Percentiles rank a stretch among this genome's conserved stretches.
Evolutionary conservation across 30 jellyfish, hydroid and myxozoan genomes (phyloP).

Genomic region (Hydractinia symbiolongicarpus): DNA sequence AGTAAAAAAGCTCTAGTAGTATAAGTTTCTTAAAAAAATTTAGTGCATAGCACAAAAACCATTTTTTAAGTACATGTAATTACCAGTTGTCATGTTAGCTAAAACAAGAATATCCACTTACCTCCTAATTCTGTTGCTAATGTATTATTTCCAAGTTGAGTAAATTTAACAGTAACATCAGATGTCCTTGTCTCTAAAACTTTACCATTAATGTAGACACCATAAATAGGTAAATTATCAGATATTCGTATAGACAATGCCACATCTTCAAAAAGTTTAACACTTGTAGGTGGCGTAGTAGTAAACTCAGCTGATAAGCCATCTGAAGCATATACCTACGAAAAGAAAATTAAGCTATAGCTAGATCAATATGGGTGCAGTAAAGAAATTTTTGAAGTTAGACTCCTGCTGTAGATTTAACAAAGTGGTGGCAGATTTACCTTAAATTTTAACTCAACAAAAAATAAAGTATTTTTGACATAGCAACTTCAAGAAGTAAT

Average conservation of each 20-base stretch:
- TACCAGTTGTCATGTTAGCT: neutral
- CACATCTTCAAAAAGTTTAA: constrained; percentile 25
- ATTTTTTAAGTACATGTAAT: neutral
- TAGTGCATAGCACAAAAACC: neutral
- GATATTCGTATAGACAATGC: constrained; percentile 22
- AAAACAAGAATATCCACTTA: constrained; percentile 1
- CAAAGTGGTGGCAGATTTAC: too few species aligned
- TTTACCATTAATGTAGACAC: constrained; percentile 46
- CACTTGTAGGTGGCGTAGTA: constrained; percentile 33
- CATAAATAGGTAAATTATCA: constrained; percentile 23
- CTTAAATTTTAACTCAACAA: too few species aligned
- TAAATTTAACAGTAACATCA: constrained; percentile 34
- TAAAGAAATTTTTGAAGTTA: neutral
- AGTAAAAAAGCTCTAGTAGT: too few species aligned
- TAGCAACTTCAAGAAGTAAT: too few species aligned
- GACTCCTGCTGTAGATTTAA: too few species aligned
- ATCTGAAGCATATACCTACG: constrained; percentile 40
- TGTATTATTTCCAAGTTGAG: constrained; percentile 33
- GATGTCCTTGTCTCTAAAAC: constrained; percentile 28
- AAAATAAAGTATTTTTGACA: too few species aligned
- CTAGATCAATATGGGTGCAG: neutral
- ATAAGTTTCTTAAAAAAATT: too few species aligned
- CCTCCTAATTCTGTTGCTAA: constrained; percentile 66
- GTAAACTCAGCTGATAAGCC: constrained; percentile 43
- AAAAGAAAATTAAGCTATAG: too few species aligned